Percentiles rank a stretch among this genome's conserved stretches.
Conservation (phyloP, 2,888 invertebrate species). For the Macrophya annulata region DNA sequence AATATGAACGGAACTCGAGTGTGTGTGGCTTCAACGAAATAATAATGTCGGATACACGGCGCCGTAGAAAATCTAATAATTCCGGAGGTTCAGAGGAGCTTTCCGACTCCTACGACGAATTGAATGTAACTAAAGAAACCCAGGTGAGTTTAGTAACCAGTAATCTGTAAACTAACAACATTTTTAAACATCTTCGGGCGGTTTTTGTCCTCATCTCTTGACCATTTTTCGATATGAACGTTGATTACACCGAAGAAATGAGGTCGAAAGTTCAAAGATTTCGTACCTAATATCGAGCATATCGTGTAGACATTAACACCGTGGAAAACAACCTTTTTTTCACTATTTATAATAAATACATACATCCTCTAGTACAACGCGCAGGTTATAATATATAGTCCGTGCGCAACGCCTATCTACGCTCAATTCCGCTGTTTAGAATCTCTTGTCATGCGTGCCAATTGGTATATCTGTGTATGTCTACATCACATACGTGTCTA, state of each 20-base stretch:
- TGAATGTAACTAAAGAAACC: constrained; percentile 75
- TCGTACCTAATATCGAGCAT: constrained; percentile 28
- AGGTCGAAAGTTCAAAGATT: constrained; percentile 63
- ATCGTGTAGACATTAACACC: background rate
- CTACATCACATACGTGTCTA: background rate
- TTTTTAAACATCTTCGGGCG: constrained; percentile 49
- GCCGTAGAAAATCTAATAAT: constrained; percentile 74
- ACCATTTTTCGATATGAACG: constrained; percentile 32
- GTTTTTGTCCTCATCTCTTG: constrained; percentile 40
- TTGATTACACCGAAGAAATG: constrained; percentile 56
- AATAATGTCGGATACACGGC: constrained; percentile 74
- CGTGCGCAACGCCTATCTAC: constrained; percentile 4
- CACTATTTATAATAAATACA: background rate
- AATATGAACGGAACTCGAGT: constrained; percentile 47
- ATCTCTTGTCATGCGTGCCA: constrained; percentile 32
- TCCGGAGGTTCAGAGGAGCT: constrained; percentile 76
- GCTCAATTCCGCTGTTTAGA: constrained; percentile 36
- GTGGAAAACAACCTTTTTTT: background rate
- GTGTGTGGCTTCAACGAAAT: constrained; percentile 52
- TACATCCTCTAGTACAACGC: background rate
- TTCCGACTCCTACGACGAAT: constrained; percentile 76
- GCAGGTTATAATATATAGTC: constrained; percentile 29
- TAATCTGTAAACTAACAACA: background rate
- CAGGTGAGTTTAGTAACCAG: constrained; percentile 69
- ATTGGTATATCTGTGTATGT: constrained; percentile 1